Conservation (phyloP, 2,113 vertebrate species). For the Perccottus glenii region DNA sequence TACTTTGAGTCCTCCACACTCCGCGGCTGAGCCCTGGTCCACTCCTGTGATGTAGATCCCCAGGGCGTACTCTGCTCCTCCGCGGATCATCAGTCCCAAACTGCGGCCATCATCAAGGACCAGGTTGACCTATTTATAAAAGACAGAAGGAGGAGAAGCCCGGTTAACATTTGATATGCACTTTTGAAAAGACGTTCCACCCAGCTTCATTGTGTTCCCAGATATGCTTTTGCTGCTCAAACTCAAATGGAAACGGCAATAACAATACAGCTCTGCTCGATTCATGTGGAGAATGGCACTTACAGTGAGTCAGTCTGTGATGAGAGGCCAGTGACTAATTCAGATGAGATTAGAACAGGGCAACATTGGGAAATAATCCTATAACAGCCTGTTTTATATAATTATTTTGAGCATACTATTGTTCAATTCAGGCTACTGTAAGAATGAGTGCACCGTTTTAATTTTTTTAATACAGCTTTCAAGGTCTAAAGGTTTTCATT, state of each 20-base stretch:
- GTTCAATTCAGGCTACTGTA: too few relatives aligned
- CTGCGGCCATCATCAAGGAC: slow-evolving; percentile 93
- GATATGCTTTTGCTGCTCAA: slow-evolving; percentile 3
- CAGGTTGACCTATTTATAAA: slow-evolving; percentile 87
- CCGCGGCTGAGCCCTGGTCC: slow-evolving; percentile 91
- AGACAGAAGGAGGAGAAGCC: background rate
- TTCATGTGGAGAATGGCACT: slow-evolving; percentile 5
- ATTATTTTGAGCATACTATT: too few relatives aligned
- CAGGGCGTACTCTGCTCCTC: slow-evolving; percentile 92
- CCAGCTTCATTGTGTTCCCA: background rate
- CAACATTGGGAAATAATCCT: too few relatives aligned
- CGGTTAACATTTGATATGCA: slow-evolving; percentile 6
- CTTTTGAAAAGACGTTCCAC: slow-evolving; percentile 16
- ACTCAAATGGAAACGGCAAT: slow-evolving; percentile 16
- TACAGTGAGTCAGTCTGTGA: slow-evolving; percentile 16
- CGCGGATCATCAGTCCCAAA: slow-evolving; percentile 93
- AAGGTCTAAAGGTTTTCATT: too few relatives aligned
- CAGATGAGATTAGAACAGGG: slow-evolving; percentile 15
- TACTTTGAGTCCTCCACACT: slow-evolving; percentile 94
- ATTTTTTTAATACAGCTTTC: too few relatives aligned
- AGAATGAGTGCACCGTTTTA: too few relatives aligned
- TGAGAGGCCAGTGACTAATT: slow-evolving; percentile 1
- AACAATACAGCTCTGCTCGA: slow-evolving; percentile 14
- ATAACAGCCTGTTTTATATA: too few relatives aligned
- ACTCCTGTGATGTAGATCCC: slow-evolving; percentile 97